Percentiles rank a stretch among this genome's conserved stretches.
phyloP scores from a whole-genome alignment of 2,113 vertebrate species.

The Elgaria multicarinata region DNA sequence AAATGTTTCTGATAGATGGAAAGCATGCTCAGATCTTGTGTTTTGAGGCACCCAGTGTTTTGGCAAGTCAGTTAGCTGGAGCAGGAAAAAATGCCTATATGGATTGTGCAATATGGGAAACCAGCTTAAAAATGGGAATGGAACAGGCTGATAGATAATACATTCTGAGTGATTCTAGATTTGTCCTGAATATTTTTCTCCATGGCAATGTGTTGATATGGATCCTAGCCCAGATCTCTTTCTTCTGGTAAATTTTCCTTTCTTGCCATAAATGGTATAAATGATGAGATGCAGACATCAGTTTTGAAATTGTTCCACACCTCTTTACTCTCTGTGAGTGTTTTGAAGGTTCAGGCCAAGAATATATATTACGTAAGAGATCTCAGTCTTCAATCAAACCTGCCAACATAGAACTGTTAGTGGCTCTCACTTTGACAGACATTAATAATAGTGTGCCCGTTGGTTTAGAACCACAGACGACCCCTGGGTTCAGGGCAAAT shows the following conservation, averaged over 20 bases:
- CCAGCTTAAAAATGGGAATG: neutral
- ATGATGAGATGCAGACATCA: constrained; percentile 50
- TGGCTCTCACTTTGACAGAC: constrained; percentile 37
- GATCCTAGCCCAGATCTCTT: constrained; percentile 17
- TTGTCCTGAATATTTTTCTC: constrained; percentile 21
- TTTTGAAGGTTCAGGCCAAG: constrained; percentile 44
- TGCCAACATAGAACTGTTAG: constrained; percentile 30
- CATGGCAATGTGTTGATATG: constrained; percentile 27
- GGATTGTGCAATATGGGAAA: neutral
- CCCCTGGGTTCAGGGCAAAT: constrained; percentile 8
- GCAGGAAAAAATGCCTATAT: neutral
- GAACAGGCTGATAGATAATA: neutral
- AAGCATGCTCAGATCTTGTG: neutral
- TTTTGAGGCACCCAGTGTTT: neutral
- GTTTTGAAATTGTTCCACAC: constrained; percentile 51
- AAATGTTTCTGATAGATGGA: neutral
- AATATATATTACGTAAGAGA: constrained; percentile 44
- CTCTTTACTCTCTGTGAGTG: constrained; percentile 19
- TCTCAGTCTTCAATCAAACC: constrained; percentile 52
- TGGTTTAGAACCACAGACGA: constrained; percentile 20
- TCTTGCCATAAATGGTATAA: constrained; percentile 53
- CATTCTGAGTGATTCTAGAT: constrained; percentile 18
- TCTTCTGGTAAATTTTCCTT: constrained; percentile 10
- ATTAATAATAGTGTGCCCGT: constrained; percentile 30
- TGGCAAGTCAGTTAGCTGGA: neutral